Percentiles rank a stretch among this genome's conserved stretches.
Evolutionary conservation across 1,140 invertebrate species (phyloP).

Genomic region (Stegodyphus dumicola): DNA sequence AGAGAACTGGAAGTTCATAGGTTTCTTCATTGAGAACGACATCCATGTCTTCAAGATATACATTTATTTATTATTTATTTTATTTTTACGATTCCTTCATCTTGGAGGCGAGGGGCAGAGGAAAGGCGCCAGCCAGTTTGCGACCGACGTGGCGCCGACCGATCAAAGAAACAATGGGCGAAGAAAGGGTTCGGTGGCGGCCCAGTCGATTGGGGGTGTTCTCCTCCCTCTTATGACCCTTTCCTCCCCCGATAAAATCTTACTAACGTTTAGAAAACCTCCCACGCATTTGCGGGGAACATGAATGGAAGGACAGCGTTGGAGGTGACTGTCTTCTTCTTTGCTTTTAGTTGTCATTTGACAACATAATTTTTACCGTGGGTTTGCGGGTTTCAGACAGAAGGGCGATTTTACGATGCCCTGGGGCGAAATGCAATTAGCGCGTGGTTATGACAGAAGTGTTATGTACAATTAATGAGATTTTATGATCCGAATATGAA

Average conservation of each 20-base stretch:
- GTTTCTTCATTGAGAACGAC: too few relatives aligned
- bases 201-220: not conserved
- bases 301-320: constrained; percentile 14
- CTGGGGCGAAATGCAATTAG: too few relatives aligned
- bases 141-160: constrained; percentile 1
- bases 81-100: constrained; percentile 12
- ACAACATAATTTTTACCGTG: not conserved
- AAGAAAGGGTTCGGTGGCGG: not conserved
- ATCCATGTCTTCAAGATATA: too few relatives aligned
- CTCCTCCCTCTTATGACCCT: not conserved
- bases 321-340: not conserved
- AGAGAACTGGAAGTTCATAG: too few relatives aligned
- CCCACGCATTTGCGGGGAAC: constrained; percentile 2
- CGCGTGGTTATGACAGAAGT: too few relatives aligned
- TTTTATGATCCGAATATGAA: too few relatives aligned
- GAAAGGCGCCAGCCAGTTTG: constrained; percentile 6
- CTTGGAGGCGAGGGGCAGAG: not conserved
- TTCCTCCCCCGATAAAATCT: constrained; percentile 3
- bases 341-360: not conserved
- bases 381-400: too few relatives aligned
- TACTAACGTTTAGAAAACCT: constrained; percentile 24
- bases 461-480: too few relatives aligned
- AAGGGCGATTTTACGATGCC: too few relatives aligned
- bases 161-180: constrained; percentile 34
- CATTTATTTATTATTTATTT: constrained; percentile 8